These are phyloP conservation scores for Andrena praecox DNA, from an alignment of 2,888 invertebrate species.

Conservation along the genomic window DNA sequence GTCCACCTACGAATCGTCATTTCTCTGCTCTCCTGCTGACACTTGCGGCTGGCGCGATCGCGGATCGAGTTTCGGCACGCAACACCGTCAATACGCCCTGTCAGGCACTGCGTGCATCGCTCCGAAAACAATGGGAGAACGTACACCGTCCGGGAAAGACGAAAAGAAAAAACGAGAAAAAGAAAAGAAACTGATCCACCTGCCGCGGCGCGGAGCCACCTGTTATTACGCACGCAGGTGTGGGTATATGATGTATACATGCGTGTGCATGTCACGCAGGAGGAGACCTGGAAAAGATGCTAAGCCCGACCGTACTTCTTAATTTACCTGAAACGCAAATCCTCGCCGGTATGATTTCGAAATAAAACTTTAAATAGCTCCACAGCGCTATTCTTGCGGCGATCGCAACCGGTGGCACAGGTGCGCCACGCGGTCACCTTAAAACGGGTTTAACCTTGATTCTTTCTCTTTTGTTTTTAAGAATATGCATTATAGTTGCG, in stretches of 20 bases:
- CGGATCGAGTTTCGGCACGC: constrained; percentile 34
- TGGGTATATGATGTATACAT: no score
- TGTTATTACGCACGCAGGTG: constrained; percentile 65
- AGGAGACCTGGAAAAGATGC: no score
- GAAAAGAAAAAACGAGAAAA: constrained; percentile 28
- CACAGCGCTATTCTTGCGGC: constrained; percentile 34
- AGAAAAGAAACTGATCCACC: constrained; percentile 75
- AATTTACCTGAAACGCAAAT: no score
- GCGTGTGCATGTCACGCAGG: no score
- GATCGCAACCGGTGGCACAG: constrained; percentile 50
- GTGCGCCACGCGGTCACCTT: constrained; percentile 17
- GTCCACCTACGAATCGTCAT: constrained; percentile 17
- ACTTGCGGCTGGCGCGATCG: constrained; percentile 33
- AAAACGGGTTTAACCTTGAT: constrained; percentile 26
- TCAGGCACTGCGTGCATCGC: constrained; percentile 53
- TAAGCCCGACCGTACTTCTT: no score
- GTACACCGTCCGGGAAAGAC: constrained; percentile 21
- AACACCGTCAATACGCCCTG: constrained; percentile 44
- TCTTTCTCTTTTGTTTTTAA: constrained; percentile 6
- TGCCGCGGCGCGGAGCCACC: constrained; percentile 81
- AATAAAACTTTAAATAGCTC: no score
- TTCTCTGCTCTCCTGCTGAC: constrained; percentile 38
- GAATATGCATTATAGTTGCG: background rate
- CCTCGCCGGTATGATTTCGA: no score
- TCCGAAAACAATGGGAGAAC: constrained; percentile 58